Evolutionary conservation across 2,888 invertebrate species (phyloP), one percentile per base, ranked within the genome.

Genomic region (Zele albiditarsus): DNA sequence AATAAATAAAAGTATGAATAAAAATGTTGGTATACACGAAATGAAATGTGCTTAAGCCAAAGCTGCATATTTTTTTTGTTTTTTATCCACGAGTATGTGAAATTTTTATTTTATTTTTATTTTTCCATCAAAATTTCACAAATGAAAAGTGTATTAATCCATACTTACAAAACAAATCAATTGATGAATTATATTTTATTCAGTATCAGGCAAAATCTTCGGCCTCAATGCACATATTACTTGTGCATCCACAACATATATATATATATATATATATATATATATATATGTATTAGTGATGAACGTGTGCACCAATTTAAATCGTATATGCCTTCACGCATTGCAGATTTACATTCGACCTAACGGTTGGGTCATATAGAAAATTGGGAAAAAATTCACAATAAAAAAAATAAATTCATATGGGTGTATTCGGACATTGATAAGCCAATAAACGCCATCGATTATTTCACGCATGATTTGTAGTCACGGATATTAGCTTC

Each of bases 401-500:
- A 28, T n/a, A 31, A 23, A n/a, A 60, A 14, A 60, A 63, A 20
- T 63, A 31, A 31, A 31, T 38, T 31, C 20, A 12, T n/a, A 31
- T 20, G 53, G 46, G 62, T 42, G 73, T 66, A 71, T 75, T 73
- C 65, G 77, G 76, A 80, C 79, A 78, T 75, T 78, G 79, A 80
- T 79, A 79, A 79, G 78, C 80, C 79, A 80, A 80, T 80, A 80
- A 80, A 80, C 71, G 79, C 77, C 77, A 77, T 75, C 78, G 78
- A 80, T 79, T 80, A 78, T 80, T 80, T 79, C 71, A 75, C 75
- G 74, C 77, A 77, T 80, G 80, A 79, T 80, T 80, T 78, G 79
- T 79, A 76, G 78, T 71, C 76, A 75, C 77, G 76, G 80, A 80
- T 82, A 82, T 82, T 82, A 81, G 81, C 80, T 79, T 79, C 68